phyloP scores from a whole-genome alignment of 2,797 vertebrate genomes.

The Lagorchestes hirsutus region DNA sequence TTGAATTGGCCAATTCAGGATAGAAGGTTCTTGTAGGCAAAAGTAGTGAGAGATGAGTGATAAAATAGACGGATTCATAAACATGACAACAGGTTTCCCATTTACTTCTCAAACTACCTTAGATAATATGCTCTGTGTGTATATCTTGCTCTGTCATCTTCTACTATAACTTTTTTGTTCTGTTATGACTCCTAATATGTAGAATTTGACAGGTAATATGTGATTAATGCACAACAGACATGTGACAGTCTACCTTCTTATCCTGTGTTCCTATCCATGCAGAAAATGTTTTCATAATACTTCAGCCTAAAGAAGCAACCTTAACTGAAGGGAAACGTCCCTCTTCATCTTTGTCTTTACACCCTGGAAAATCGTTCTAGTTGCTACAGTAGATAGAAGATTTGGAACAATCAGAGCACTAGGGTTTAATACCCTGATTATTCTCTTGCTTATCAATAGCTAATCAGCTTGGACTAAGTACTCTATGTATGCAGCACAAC shows the following conservation, averaged over 20 bases:
- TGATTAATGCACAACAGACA: neutral
- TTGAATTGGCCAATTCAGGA: neutral
- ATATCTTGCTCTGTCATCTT: neutral
- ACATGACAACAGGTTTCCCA: neutral
- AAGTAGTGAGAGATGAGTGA: neutral
- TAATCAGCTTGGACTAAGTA: neutral
- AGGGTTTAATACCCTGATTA: neutral
- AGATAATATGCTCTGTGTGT: neutral
- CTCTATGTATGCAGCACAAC: neutral
- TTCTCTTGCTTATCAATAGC: neutral
- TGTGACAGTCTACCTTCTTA: neutral
- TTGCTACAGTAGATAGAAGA: neutral
- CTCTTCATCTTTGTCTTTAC: neutral
- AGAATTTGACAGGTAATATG: neutral
- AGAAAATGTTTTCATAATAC: neutral
- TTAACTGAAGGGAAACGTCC: neutral
- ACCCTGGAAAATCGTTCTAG: neutral
- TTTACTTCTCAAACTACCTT: neutral
- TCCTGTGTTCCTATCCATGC: neutral
- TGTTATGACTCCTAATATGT: neutral
- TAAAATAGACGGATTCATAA: neutral
- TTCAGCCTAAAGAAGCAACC: neutral
- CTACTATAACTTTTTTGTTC: neutral
- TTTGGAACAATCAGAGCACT: neutral
- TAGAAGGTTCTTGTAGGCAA: neutral